phyloP scores from a whole-genome alignment of 2,888 invertebrate species.

The Hylaea fasciaria region DNA sequence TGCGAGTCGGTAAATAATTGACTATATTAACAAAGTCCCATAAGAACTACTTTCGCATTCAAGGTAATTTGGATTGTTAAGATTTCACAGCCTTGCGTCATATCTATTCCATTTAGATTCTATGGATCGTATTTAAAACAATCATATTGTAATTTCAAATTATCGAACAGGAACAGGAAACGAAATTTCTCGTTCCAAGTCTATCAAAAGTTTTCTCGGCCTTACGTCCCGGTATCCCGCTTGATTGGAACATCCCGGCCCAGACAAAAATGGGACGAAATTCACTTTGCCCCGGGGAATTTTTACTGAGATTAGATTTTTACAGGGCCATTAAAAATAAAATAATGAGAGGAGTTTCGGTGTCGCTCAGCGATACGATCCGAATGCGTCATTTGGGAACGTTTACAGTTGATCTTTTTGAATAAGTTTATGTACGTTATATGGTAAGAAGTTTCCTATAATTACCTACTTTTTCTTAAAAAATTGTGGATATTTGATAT shows the following conservation, averaged over 20 bases:
- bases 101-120: too few relatives aligned
- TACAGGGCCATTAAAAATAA: conserved; percentile 49
- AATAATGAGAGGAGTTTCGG: conserved; percentile 43
- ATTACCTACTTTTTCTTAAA: too few relatives aligned
- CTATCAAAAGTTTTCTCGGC: conserved; percentile 42
- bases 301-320: conserved; percentile 54
- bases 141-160: background rate
- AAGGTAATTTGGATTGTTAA: too few relatives aligned
- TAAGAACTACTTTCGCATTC: too few relatives aligned
- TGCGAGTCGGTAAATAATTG: too few relatives aligned
- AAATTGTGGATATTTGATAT: too few relatives aligned
- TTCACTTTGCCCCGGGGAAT: conserved; percentile 42
- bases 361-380: conserved; percentile 26
- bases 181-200: conserved; percentile 24
- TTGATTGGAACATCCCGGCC: conserved; percentile 42
- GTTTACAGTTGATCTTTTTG: background rate
- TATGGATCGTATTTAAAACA: too few relatives aligned
- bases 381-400: conserved; percentile 14
- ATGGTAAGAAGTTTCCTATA: too few relatives aligned
- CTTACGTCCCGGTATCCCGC: conserved; percentile 35
- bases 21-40: too few relatives aligned
- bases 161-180: conserved; percentile 1
- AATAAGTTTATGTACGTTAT: background rate
- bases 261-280: conserved; percentile 41
- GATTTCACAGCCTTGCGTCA: too few relatives aligned